Percentiles rank a stretch among this genome's conserved stretches.
phyloP scores from a whole-genome alignment of 1,140 invertebrate species.

The Drosophila grimshawi region DNA sequence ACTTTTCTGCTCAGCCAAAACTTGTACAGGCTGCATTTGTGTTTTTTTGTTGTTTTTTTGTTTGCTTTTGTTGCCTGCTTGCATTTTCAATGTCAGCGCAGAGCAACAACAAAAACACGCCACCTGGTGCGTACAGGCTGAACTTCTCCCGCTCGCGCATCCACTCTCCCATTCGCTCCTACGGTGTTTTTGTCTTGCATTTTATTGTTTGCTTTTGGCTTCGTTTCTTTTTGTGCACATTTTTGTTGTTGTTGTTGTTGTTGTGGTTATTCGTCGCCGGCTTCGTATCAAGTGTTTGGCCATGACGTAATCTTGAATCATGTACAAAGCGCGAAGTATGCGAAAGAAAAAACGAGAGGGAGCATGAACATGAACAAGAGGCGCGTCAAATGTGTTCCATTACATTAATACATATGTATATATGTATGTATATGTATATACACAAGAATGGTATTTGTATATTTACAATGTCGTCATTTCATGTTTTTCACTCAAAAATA shows the following conservation, averaged over 20 bases:
- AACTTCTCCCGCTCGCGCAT: conserved; percentile 1
- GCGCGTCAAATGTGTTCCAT: conserved; percentile 33
- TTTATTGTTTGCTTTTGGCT: conserved; percentile 43
- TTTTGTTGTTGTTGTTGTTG: conserved; percentile 53
- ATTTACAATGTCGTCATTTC: conserved; percentile 19
- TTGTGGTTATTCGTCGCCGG: conserved; percentile 55
- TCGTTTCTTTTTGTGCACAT: conserved; percentile 39
- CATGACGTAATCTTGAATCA: conserved; percentile 70
- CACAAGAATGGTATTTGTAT: not conserved
- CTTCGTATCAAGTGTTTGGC: conserved; percentile 63
- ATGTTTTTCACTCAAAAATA: conserved; percentile 43
- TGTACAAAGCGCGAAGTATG: conserved; percentile 33
- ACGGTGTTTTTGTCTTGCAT: conserved; percentile 22
- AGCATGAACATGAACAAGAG: conserved; percentile 11
- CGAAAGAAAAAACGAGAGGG: conserved; percentile 2
- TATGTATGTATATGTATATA: not conserved
- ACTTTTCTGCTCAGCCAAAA: conserved; percentile 8
- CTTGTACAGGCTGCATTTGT: conserved; percentile 64
- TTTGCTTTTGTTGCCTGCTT: conserved; percentile 41
- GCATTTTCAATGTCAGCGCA: conserved; percentile 73
- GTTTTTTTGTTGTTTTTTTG: conserved; percentile 25
- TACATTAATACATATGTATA: conserved; percentile 3
- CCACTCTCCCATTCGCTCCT: not conserved
- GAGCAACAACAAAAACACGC: conserved; percentile 50
- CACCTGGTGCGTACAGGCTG: conserved; percentile 33